These are phyloP conservation scores for Phacellophora camtschatica DNA, from an alignment of 30 jellyfish, hydroid and myxozoan genomes.

Conservation along the genomic window DNA sequence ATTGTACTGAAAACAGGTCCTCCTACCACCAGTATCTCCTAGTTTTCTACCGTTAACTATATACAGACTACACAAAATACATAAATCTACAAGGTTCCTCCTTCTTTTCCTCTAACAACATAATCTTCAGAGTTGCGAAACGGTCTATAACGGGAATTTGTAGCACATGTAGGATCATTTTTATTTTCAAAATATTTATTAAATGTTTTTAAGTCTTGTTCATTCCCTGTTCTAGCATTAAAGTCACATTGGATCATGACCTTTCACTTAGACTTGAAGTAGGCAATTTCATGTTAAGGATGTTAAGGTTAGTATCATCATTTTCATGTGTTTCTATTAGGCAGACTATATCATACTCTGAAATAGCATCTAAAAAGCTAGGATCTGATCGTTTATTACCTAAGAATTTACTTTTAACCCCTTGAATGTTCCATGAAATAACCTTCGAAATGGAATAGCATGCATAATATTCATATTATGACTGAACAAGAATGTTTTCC, in stretches of 20 bases:
- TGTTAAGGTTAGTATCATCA: neutral
- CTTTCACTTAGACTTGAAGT: neutral
- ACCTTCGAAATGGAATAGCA: neutral
- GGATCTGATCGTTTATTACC: neutral
- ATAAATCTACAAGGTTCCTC: neutral
- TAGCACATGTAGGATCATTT: neutral
- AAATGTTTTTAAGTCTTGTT: neutral
- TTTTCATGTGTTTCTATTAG: neutral
- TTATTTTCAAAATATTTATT: neutral
- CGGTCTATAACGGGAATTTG: neutral
- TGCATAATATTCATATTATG: neutral
- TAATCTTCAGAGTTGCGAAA: neutral
- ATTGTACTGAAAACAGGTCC: constrained; percentile 6
- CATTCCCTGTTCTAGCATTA: neutral
- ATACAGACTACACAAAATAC: neutral
- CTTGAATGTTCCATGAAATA: neutral
- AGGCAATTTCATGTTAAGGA: neutral
- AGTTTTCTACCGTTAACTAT: constrained; percentile 17
- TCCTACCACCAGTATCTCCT: constrained; percentile 1
- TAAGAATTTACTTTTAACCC: neutral
- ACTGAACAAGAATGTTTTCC: neutral
- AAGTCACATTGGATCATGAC: neutral
- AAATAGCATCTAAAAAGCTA: neutral
- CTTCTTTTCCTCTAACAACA: neutral
- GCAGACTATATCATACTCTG: neutral